Conservation (phyloP, 1,140 invertebrate genomes). For the Drosophila ironensis region DNA sequence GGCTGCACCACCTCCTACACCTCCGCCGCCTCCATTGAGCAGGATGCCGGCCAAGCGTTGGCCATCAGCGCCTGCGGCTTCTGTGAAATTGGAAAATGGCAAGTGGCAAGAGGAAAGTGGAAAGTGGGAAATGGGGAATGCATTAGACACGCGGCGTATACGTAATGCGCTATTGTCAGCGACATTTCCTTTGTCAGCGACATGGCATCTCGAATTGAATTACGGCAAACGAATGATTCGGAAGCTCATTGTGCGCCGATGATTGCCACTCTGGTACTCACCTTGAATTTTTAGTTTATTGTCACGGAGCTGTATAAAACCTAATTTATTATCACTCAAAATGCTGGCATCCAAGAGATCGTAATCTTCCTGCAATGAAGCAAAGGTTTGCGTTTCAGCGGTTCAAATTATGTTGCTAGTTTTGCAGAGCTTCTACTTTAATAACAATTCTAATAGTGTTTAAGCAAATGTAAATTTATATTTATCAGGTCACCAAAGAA, state of each 20-base stretch:
- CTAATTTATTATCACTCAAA: slow-evolving; percentile 82
- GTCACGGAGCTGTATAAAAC: slow-evolving; percentile 80
- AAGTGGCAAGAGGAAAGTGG: too few relatives aligned
- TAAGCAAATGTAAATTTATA: too few relatives aligned
- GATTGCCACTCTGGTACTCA: slow-evolving; percentile 58
- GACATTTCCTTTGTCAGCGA: slow-evolving; percentile 25
- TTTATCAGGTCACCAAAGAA: too few relatives aligned
- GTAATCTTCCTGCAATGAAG: slow-evolving; percentile 72
- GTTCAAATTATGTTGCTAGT: too few relatives aligned
- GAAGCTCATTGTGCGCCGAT: slow-evolving; percentile 9
- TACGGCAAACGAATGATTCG: too few relatives aligned
- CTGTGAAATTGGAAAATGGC: too few relatives aligned
- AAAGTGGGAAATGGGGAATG: slow-evolving; percentile 47
- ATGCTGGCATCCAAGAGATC: slow-evolving; percentile 77
- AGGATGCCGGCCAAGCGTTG: slow-evolving; percentile 73
- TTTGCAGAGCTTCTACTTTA: too few relatives aligned
- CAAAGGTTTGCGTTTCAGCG: background rate
- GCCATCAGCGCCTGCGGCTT: slow-evolving; percentile 69
- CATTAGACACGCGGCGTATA: slow-evolving; percentile 55
- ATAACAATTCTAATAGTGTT: too few relatives aligned
- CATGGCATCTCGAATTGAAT: slow-evolving; percentile 31
- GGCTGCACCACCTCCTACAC: slow-evolving; percentile 10
- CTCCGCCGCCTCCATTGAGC: slow-evolving; percentile 57
- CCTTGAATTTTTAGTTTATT: slow-evolving; percentile 82
- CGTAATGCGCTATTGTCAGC: slow-evolving; percentile 40